Conservation (phyloP, 2,888 invertebrate genomes). For the Harpalus rufipes region DNA sequence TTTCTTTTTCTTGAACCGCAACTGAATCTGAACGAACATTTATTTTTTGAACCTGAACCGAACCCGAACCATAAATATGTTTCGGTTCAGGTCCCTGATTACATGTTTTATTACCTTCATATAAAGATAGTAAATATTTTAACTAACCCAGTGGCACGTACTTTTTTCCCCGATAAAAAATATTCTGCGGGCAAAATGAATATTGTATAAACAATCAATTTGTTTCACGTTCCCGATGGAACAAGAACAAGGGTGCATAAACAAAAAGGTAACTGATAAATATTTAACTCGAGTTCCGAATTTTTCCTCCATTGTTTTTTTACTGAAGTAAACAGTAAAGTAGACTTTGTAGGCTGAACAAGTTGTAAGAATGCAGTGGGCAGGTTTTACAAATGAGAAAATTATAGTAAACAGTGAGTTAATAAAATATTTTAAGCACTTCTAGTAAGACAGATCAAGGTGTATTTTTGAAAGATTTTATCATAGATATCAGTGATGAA, state of each 20-base stretch:
- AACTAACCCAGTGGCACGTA: not conserved
- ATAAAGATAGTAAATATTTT: not conserved
- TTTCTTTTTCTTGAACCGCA: no score
- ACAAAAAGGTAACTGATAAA: not conserved
- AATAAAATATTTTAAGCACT: no score
- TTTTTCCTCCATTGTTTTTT: not conserved
- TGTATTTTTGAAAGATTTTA: no score
- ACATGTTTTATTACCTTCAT: no score
- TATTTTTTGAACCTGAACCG: no score
- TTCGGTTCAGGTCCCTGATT: no score
- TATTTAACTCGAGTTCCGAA: not conserved
- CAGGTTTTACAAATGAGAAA: not conserved
- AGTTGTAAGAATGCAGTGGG: not conserved
- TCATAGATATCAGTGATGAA: no score
- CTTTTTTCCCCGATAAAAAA: not conserved
- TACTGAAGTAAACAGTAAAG: not conserved
- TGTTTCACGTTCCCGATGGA: not conserved
- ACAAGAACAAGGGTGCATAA: not conserved
- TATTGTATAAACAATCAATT: not conserved
- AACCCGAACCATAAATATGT: no score
- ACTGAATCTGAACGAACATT: no score
- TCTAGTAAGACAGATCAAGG: no score
- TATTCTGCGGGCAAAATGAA: not conserved
- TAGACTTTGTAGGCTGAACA: not conserved
- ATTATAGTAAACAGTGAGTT: no score